phyloP scores from a whole-genome alignment of 1,140 invertebrate species.

The Bombus soroeensis region DNA sequence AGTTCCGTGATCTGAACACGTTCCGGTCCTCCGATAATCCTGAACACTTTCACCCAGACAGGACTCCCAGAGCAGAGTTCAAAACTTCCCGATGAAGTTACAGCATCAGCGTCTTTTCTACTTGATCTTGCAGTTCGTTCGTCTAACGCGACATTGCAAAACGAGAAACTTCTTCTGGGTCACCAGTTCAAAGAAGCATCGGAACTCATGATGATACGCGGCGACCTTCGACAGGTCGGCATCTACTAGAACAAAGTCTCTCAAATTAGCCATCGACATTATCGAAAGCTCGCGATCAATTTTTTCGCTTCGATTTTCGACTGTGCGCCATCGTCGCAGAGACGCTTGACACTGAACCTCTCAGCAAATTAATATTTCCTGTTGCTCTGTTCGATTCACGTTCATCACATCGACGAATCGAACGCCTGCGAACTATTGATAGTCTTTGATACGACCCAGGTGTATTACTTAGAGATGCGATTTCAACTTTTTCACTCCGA shows the following conservation, averaged over 20 bases:
- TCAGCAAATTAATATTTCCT: slow-evolving; percentile 4
- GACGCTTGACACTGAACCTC: slow-evolving; percentile 9
- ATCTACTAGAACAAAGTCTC: slow-evolving; percentile 23
- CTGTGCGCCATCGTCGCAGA: background rate
- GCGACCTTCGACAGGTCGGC: slow-evolving; percentile 22
- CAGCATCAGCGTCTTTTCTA: slow-evolving; percentile 11
- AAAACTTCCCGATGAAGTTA: slow-evolving; percentile 5
- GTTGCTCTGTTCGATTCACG: background rate
- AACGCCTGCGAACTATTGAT: too few relatives aligned
- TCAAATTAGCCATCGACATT: slow-evolving; percentile 39
- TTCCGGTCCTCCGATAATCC: slow-evolving; percentile 30
- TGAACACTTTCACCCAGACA: slow-evolving; percentile 56
- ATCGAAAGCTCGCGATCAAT: slow-evolving; percentile 14
- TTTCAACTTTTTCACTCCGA: background rate
- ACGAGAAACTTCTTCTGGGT: slow-evolving; percentile 11
- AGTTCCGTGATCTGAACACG: slow-evolving; percentile 27
- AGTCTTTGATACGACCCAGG: too few relatives aligned
- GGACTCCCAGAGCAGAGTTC: slow-evolving; percentile 8
- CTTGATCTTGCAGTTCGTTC: slow-evolving; percentile 31
- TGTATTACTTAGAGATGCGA: too few relatives aligned
- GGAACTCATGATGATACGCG: slow-evolving; percentile 30
- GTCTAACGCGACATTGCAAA: slow-evolving; percentile 10
- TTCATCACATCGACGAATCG: background rate
- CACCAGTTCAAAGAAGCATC: slow-evolving; percentile 30
- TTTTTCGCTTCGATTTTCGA: slow-evolving; percentile 2